Evolutionary conservation across 2,113 vertebrate genomes (phyloP).

Genomic region (Diglossa brunneiventris): DNA sequence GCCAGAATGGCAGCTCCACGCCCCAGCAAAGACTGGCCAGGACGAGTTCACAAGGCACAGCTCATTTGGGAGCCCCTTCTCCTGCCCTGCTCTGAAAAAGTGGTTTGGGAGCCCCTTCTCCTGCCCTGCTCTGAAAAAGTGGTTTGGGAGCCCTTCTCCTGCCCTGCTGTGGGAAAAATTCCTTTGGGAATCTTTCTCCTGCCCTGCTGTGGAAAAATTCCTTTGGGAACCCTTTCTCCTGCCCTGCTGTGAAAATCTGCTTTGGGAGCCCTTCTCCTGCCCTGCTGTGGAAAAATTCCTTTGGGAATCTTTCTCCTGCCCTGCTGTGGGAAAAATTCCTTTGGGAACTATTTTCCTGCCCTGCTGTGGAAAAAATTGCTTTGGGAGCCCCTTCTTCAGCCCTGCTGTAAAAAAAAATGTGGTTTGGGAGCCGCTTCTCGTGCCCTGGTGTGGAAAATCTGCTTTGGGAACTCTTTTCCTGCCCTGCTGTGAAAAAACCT

Average conservation of each 20-base stretch:
- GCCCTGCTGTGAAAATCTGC: no score
- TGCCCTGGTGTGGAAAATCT: no score
- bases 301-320: no score
- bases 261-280: no score
- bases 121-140: neutral
- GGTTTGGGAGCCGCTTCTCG: neutral
- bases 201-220: no score
- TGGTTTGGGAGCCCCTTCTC: no score
- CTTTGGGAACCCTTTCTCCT: neutral
- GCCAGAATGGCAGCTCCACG: neutral
- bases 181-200: neutral
- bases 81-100: neutral
- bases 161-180: neutral
- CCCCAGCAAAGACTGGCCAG: rapidly evolving
- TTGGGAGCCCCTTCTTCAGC: no score
- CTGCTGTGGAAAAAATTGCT: neutral
- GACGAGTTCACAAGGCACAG: no score
- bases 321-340: no score
- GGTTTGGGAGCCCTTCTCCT: neutral
- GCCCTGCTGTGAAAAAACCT: no score
- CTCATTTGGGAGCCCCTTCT: neutral
- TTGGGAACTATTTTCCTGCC: no score
- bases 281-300: no score
- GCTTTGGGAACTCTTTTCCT: neutral
- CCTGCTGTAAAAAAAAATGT: neutral